Evolutionary conservation across 1,140 invertebrate genomes (phyloP).

Genomic region (Tetragonula clypearis): DNA sequence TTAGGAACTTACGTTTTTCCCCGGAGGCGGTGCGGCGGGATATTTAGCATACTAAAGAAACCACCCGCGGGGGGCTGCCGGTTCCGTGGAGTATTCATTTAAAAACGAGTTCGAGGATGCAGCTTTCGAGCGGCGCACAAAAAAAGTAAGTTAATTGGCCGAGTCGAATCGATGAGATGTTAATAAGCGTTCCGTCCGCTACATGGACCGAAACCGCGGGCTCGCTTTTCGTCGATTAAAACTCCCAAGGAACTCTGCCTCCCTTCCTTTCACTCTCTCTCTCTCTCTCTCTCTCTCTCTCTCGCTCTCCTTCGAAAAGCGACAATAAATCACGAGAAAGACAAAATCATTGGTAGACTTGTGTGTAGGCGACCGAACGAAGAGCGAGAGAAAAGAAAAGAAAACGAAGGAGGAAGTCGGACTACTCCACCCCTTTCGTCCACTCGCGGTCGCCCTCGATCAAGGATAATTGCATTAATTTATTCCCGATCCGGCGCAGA

Average conservation of each 20-base stretch:
- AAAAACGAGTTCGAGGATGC: conserved; percentile 47
- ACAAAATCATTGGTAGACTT: conserved; percentile 38
- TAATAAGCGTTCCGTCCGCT: conserved; percentile 31
- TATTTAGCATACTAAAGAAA: conserved; percentile 78
- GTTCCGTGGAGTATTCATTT: conserved; percentile 58
- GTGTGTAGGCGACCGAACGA: conserved; percentile 16
- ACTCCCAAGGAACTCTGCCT: neutral
- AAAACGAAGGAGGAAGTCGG: conserved; percentile 4
- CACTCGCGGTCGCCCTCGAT: conserved; percentile 44
- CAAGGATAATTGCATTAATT: conserved; percentile 76
- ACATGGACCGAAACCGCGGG: neutral
- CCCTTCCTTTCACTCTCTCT: no score
- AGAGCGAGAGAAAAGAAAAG: neutral
- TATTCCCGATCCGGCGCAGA: conserved; percentile 70
- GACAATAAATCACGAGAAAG: conserved; percentile 35
- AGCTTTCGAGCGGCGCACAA: conserved; percentile 19
- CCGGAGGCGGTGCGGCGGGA: conserved; percentile 52
- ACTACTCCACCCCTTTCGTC: conserved; percentile 45
- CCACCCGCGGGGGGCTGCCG: conserved; percentile 59
- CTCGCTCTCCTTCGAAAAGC: neutral
- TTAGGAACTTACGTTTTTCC: conserved; percentile 37
- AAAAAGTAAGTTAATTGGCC: conserved; percentile 59
- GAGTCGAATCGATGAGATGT: conserved; percentile 57
- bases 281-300: no score
- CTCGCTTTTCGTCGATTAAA: neutral